Evolutionary conservation across 2,797 vertebrate genomes (phyloP).

Genomic region (Cossypha niveicapilla): DNA sequence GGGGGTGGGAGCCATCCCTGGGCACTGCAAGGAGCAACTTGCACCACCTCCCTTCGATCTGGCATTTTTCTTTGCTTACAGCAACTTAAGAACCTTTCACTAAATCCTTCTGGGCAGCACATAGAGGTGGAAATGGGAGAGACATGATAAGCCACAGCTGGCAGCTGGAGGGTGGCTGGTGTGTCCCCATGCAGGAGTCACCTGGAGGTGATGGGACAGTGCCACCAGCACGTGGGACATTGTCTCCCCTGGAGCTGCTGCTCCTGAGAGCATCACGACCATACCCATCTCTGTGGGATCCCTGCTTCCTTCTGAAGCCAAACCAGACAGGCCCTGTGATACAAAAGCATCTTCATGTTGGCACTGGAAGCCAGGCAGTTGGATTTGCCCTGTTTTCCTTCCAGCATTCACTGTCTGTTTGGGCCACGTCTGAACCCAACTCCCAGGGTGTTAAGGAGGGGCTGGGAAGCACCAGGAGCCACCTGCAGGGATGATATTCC

Average conservation of each 20-base stretch:
- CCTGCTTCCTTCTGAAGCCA: neutral
- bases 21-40: neutral
- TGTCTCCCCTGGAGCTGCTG: neutral
- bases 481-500: neutral
- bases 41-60: accelerated
- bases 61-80: neutral
- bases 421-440: accelerated
- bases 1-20: neutral
- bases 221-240: neutral
- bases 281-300: too few species aligned
- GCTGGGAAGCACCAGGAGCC: neutral
- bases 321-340: neutral
- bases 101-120: neutral
- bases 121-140: neutral
- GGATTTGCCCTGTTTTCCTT: neutral
- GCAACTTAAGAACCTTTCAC: neutral
- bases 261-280: neutral
- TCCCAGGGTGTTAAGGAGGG: neutral
- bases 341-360: neutral
- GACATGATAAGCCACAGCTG: neutral
- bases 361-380: neutral
- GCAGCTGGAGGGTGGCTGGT: accelerated
- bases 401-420: neutral
- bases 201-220: neutral
- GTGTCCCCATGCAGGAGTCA: neutral